Evolutionary conservation across 2,888 invertebrate species (phyloP).

Genomic region (Drosophila quinaria): DNA sequence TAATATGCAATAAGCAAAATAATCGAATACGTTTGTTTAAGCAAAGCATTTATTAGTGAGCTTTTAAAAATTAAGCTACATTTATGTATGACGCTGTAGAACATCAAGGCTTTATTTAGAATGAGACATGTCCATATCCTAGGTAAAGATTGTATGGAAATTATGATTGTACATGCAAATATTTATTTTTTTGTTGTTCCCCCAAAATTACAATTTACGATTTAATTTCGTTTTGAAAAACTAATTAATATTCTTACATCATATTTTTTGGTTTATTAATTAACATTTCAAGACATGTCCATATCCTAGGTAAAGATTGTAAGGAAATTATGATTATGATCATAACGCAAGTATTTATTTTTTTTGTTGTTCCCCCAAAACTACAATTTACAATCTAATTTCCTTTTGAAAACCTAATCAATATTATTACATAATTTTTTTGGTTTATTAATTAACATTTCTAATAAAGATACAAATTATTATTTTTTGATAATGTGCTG

Average conservation of each 20-base stretch:
- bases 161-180: too few species aligned
- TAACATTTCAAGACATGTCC: neutral
- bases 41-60: neutral
- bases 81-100: too few species aligned
- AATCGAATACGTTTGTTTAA: conserved; percentile 27
- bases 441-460: neutral
- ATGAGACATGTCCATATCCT: neutral
- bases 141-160: too few species aligned
- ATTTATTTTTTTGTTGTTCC: too few species aligned
- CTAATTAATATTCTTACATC: neutral
- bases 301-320: neutral
- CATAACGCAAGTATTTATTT: too few species aligned
- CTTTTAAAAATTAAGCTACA: too few species aligned
- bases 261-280: neutral
- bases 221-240: neutral
- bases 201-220: too few species aligned
- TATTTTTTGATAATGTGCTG: conserved; percentile 3
- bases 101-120: neutral
- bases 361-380: too few species aligned
- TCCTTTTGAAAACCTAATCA: neutral
- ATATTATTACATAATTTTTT: neutral
- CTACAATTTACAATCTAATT: too few species aligned
- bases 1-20: conserved; percentile 34
- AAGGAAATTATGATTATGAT: too few species aligned
- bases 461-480: neutral